Evolutionary conservation across 2,797 vertebrate genomes (phyloP).

Genomic region (Iguana delicatissima): DNA sequence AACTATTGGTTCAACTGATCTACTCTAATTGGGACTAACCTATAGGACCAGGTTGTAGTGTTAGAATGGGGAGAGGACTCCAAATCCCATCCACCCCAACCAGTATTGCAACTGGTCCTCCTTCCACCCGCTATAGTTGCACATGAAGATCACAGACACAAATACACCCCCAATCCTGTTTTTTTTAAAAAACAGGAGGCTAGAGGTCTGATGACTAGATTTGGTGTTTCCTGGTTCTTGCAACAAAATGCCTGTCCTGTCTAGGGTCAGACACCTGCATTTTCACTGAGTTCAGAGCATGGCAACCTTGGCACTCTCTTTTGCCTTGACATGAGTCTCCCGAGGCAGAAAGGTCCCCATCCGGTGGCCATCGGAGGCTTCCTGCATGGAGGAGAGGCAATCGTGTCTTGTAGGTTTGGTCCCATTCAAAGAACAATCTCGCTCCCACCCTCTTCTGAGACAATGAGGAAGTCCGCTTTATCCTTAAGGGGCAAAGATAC

Average conservation of each 20-base stretch:
- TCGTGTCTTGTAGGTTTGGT: neutral
- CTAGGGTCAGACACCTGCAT: constrained; percentile 58
- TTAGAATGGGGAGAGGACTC: no score
- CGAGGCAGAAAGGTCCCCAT: neutral
- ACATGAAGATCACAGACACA: neutral
- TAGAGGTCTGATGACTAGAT: constrained; percentile 70
- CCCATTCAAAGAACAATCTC: rapidly evolving
- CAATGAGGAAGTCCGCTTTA: neutral
- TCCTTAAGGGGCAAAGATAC: neutral
- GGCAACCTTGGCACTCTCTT: constrained; percentile 45
- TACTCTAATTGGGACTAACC: no score
- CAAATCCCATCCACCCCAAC: neutral
- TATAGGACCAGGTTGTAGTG: no score
- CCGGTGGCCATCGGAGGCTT: constrained; percentile 21
- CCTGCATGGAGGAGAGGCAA: neutral
- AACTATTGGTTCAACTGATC: no score
- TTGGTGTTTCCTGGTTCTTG: constrained; percentile 53
- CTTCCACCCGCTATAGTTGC: neutral
- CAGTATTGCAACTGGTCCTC: neutral
- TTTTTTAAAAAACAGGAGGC: constrained; percentile 61
- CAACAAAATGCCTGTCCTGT: constrained; percentile 57
- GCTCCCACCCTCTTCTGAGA: neutral
- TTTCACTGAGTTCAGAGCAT: constrained; percentile 58
- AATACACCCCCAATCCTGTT: constrained; percentile 44
- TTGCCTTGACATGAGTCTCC: neutral